Conservation (phyloP, 2,797 vertebrate genomes). For the Vireo griseus region DNA sequence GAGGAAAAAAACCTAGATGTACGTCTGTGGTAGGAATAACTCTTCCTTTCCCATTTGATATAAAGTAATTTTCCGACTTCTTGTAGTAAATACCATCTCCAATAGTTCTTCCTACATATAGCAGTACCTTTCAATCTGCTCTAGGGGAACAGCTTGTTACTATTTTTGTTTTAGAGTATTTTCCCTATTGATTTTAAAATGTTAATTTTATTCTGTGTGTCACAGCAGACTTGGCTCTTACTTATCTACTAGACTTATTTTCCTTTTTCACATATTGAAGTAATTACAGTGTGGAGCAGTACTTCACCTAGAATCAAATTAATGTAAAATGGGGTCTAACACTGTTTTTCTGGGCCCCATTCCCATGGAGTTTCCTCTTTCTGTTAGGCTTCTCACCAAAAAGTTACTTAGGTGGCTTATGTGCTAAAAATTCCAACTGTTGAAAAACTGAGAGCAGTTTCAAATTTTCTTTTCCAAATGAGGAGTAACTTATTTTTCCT, state of each 20-base stretch:
- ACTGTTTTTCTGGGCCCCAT: neutral
- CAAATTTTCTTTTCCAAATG: neutral
- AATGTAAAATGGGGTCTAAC: neutral
- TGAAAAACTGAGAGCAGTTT: neutral
- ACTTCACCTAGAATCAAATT: neutral
- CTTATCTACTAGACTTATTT: neutral
- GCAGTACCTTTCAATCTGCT: neutral
- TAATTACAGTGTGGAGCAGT: neutral
- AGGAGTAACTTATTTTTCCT: neutral
- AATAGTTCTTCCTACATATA: neutral
- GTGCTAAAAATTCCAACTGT: neutral
- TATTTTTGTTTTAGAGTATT: neutral
- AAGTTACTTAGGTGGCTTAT: neutral
- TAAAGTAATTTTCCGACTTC: neutral
- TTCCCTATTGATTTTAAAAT: neutral
- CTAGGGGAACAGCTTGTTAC: neutral
- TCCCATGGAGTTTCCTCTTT: slow-evolving; percentile 1
- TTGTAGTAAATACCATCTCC: neutral
- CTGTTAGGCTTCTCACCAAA: slow-evolving; percentile 4
- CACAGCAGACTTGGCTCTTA: neutral
- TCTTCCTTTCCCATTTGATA: neutral
- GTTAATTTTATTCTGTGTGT: neutral
- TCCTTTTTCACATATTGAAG: neutral
- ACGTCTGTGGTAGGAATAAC: neutral
- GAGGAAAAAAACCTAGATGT: neutral